Conservation (phyloP, 2,797 vertebrate genomes). For the Geotrypetes seraphini region DNA sequence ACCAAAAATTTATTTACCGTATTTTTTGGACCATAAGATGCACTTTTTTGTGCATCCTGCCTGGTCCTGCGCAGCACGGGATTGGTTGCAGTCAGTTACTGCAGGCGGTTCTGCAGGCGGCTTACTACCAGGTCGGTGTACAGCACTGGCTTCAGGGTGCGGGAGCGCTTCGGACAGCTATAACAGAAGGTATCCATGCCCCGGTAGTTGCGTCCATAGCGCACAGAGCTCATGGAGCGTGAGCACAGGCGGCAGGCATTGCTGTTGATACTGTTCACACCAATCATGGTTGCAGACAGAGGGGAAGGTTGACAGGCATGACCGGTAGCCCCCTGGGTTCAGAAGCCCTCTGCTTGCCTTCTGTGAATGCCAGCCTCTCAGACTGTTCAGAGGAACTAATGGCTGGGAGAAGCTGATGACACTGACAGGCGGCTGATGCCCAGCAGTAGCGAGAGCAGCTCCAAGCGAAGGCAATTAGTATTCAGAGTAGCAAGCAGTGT, state of each 20-base stretch:
- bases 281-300: no score
- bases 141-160: conserved; percentile 86
- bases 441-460: background rate
- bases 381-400: no score
- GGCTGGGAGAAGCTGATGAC: no score
- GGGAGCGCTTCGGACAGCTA: conserved; percentile 86
- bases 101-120: conserved; percentile 82
- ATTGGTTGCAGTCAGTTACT: no score
- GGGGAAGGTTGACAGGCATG: background rate
- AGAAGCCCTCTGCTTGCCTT: no score
- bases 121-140: conserved; percentile 92
- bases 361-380: no score
- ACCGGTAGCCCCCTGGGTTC: background rate
- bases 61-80: no score
- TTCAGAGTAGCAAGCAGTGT: conserved; percentile 1
- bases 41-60: no score
- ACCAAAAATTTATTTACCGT: no score
- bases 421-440: no score
- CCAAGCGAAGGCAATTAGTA: conserved; percentile 13
- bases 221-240: conserved; percentile 89
- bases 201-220: conserved; percentile 88
- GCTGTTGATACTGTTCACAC: conserved; percentile 92
- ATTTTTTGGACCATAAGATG: no score
- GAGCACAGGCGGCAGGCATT: conserved; percentile 85
- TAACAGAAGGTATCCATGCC: conserved; percentile 92